phyloP scores from a whole-genome alignment of 2,113 vertebrate genomes.

The Silurus meridionalis region DNA sequence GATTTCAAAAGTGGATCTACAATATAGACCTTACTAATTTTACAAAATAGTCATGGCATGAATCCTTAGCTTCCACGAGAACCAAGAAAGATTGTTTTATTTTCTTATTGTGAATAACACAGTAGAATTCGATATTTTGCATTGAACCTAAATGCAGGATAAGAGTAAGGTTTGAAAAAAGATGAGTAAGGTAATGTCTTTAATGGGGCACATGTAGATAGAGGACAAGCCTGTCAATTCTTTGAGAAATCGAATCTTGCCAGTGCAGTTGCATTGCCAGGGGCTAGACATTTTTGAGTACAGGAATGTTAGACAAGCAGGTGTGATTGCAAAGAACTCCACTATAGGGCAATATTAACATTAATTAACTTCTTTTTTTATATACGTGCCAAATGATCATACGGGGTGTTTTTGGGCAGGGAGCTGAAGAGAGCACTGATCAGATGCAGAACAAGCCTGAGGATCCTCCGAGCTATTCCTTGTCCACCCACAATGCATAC shows the following conservation, averaged over 20 bases:
- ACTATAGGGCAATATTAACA: conserved; percentile 23
- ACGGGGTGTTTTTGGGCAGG: conserved; percentile 54
- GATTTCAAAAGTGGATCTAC: not conserved
- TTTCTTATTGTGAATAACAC: not conserved
- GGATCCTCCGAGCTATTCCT: conserved; percentile 59
- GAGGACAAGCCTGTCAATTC: not conserved
- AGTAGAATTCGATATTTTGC: not conserved
- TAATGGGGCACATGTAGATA: not conserved
- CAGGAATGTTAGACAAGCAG: conserved; percentile 39
- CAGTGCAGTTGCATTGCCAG: conserved; percentile 30
- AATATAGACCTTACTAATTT: not conserved
- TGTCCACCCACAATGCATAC: conserved; percentile 56
- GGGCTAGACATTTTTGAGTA: conserved; percentile 7
- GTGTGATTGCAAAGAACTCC: conserved; percentile 43
- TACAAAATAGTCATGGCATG: not conserved
- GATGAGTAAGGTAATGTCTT: not conserved
- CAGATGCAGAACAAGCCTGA: conserved; percentile 52
- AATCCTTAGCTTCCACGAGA: not conserved
- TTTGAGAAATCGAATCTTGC: conserved; percentile 16
- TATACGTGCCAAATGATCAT: not conserved
- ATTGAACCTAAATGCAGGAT: not conserved
- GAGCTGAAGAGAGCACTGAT: conserved; percentile 43
- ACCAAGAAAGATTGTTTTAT: not conserved
- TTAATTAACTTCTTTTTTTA: conserved; percentile 7
- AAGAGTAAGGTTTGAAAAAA: not conserved